Evolutionary conservation across 2,797 vertebrate genomes (phyloP).

Genomic region (Anolis apletophallus): DNA sequence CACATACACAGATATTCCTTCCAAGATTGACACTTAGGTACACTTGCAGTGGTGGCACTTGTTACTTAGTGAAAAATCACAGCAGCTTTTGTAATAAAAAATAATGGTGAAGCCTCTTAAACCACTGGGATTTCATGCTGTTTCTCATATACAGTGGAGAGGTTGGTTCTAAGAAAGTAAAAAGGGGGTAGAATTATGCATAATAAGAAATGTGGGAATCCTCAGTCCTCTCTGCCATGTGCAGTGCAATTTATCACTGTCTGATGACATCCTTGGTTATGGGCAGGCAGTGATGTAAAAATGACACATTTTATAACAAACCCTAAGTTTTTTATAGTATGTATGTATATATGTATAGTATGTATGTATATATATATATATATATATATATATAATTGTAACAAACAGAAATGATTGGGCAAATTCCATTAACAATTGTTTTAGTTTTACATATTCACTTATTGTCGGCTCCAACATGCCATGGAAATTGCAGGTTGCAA

Average conservation of each 20-base stretch:
- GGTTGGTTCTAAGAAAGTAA: not conserved
- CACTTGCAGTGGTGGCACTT: not conserved
- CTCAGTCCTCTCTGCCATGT: not conserved
- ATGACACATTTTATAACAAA: not conserved
- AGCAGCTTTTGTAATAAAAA: slow-evolving; percentile 32
- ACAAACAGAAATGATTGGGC: not conserved
- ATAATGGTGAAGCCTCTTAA: not conserved
- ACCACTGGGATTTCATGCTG: not conserved
- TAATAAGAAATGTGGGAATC: not conserved
- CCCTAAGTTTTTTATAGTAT: not conserved
- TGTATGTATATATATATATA: no score
- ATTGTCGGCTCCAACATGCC: no score
- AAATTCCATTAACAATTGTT: not conserved
- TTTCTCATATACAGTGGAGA: not conserved
- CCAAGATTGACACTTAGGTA: slow-evolving; percentile 28
- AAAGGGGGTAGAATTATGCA: not conserved
- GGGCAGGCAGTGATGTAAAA: not conserved
- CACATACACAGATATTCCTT: not conserved
- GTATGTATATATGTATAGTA: no score
- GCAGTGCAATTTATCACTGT: not conserved
- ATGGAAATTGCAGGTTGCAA: no score
- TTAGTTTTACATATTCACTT: no score
- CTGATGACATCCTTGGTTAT: not conserved
- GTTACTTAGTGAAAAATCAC: not conserved
- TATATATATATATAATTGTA: no score